Conservation (phyloP, 2,113 vertebrate genomes). For the Ophiodon elongatus region DNA sequence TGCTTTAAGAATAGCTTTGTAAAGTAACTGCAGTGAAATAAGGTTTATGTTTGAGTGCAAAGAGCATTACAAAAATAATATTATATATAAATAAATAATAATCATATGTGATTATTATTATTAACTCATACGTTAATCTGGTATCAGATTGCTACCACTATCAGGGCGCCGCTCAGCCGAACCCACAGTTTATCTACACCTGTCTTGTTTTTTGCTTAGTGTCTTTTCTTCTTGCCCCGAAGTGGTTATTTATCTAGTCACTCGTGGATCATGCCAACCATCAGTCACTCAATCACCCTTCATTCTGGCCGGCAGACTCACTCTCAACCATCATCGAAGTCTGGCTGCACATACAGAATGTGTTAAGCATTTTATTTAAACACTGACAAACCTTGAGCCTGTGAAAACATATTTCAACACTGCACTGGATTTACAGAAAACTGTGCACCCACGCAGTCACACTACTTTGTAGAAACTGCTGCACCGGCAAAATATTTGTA, state of each 20-base stretch:
- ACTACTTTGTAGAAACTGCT: constrained; percentile 34
- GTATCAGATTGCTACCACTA: constrained; percentile 41
- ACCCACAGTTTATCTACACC: constrained; percentile 20
- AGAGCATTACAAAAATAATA: not conserved
- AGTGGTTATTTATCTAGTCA: constrained; percentile 32
- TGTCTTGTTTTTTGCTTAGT: constrained; percentile 31
- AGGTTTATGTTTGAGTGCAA: not conserved
- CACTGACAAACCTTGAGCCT: constrained; percentile 58
- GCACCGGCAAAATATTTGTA: constrained; percentile 29
- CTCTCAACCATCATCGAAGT: constrained; percentile 30
- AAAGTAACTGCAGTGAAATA: not conserved
- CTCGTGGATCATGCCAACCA: constrained; percentile 40
- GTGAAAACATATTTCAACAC: constrained; percentile 51
- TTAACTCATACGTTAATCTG: constrained; percentile 26
- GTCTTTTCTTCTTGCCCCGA: constrained; percentile 14
- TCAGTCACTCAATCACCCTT: constrained; percentile 49
- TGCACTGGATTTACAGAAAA: constrained; percentile 10
- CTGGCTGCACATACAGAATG: constrained; percentile 26
- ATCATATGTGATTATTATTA: no score
- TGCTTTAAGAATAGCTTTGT: not conserved
- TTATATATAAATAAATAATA: not conserved
- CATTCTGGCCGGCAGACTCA: constrained; percentile 2
- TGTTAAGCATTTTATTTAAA: constrained; percentile 58
- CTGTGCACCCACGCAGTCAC: not conserved
- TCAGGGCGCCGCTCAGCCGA: constrained; percentile 4